Conservation (phyloP, 2,113 vertebrate species). For the Bambusicola thoracicus region DNA sequence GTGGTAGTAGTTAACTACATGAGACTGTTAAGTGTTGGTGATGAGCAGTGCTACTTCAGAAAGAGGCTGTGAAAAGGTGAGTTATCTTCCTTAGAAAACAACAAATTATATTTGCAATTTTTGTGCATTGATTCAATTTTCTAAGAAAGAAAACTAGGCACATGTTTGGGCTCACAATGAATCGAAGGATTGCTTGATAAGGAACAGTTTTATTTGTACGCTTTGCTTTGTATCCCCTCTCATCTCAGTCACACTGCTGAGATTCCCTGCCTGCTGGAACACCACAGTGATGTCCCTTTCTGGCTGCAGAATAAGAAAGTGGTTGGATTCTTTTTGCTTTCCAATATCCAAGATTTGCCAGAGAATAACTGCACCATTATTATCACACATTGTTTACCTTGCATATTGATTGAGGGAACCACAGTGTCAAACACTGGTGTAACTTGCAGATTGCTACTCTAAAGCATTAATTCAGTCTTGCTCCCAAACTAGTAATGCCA, state of each 20-base stretch:
- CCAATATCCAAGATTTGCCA: neutral
- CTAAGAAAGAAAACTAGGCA: neutral
- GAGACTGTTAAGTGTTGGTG: neutral
- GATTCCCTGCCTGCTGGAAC: neutral
- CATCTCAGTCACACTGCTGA: neutral
- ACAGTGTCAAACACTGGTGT: neutral
- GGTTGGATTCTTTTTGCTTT: neutral
- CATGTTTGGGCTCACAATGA: neutral
- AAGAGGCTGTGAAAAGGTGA: neutral
- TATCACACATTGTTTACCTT: neutral
- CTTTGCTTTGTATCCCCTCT: no score
- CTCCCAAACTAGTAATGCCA: neutral
- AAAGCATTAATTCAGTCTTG: neutral
- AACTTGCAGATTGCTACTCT: neutral
- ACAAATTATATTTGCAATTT: neutral
- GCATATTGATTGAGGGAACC: neutral
- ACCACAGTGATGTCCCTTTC: neutral
- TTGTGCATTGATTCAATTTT: neutral
- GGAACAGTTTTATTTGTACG: no score
- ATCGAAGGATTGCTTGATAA: neutral
- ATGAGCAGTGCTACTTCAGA: neutral
- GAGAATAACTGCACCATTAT: neutral
- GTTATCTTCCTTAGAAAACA: neutral
- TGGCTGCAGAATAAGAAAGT: neutral
- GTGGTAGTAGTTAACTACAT: neutral